Base-by-base conservation (phyloP, 2,888 invertebrate species). In the Hoplodrina blanda region DNA sequence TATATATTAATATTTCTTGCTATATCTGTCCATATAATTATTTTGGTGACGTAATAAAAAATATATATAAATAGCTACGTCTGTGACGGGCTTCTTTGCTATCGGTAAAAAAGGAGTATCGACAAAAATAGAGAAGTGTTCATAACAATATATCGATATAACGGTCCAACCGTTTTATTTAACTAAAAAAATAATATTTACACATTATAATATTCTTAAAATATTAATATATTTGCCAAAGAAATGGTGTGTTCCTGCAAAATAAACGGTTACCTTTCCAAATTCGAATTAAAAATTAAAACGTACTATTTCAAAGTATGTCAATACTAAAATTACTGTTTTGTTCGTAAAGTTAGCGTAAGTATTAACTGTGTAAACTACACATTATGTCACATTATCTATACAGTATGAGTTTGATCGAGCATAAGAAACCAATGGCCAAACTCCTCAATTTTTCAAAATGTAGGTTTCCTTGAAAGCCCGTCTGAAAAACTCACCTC, bases 141-240 rank as follows among this genome's bases (percentile, higher is more conserved):
- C 67, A 41, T 56, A 69, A 80, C 68, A 63, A 64, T 52, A 59
- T 65, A 50, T 73, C 41, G 55, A 55, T 19, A n/a, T 54, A 64
- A 77, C 80, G 77, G 74, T 70, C 56, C 44, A 6, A 80, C 77
- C 77, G 67, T 61, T 46, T 46, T 52, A 46, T 54, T 49, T 46
- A 59, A 60, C 53, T 65, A 62, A 79, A 49, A 10, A 61, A 62
- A 41, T 57, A 67, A 30, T 74, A 78, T 78, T 68, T 80, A 80
- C 78, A 78, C 68, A 54, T 59, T 49, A 64, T 52, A 65, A 37
- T 62, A 56, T 10, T 53, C 11, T 54, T 62, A 46, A 17, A 57
- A 30, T 37, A 54, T 46, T 53, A 30, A 65, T 76, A 13, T 46
- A 46, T 46, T 67, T 80, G 81, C 66, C 79, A 80, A 80, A 77